Percentiles rank a stretch among this genome's conserved stretches.
Evolutionary conservation across 2,113 vertebrate species (phyloP).

Genomic region (Serranochromis macrocephalus): DNA sequence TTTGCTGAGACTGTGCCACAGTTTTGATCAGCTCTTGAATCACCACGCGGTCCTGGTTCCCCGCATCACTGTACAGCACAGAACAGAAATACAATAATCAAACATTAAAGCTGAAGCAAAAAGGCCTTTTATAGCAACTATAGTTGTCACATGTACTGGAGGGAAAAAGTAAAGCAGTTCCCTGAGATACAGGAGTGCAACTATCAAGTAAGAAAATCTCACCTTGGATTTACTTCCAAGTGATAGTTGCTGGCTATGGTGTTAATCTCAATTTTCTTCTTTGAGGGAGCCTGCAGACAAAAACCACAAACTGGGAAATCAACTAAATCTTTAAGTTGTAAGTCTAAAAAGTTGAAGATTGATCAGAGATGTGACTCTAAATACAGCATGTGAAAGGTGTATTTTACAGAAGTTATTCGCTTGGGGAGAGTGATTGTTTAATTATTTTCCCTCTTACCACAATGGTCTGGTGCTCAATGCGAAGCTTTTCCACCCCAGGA

Average conservation of each 20-base stretch:
- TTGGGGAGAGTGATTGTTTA: neutral
- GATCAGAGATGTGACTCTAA: neutral
- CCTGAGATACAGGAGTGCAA: neutral
- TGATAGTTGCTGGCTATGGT: slow-evolving; percentile 99
- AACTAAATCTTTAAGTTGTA: neutral
- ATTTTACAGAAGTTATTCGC: rapidly evolving
- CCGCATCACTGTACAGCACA: slow-evolving; percentile 79
- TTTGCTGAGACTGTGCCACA: slow-evolving; percentile 94
- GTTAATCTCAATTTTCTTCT: slow-evolving; percentile 98
- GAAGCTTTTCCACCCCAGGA: slow-evolving; percentile 89
- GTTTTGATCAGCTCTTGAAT: slow-evolving; percentile 97
- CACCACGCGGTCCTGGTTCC: slow-evolving; percentile 91
- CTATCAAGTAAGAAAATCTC: neutral
- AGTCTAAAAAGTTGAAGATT: neutral
- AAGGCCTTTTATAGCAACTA: neutral
- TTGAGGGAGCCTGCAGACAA: slow-evolving; percentile 83
- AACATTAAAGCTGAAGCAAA: neutral
- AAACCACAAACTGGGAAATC: neutral
- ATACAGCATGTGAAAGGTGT: neutral
- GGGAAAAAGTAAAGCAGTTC: neutral
- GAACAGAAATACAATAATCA: neutral
- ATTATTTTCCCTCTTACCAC: slow-evolving; percentile 71
- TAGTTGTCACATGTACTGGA: neutral
- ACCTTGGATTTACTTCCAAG: slow-evolving; percentile 92
- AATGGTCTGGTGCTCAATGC: slow-evolving; percentile 93